A percentile compares a stretch with the other conserved stretches of the same genome.
Conservation (phyloP, 2,888 invertebrate species). For the Rhabditoides inermis region DNA sequence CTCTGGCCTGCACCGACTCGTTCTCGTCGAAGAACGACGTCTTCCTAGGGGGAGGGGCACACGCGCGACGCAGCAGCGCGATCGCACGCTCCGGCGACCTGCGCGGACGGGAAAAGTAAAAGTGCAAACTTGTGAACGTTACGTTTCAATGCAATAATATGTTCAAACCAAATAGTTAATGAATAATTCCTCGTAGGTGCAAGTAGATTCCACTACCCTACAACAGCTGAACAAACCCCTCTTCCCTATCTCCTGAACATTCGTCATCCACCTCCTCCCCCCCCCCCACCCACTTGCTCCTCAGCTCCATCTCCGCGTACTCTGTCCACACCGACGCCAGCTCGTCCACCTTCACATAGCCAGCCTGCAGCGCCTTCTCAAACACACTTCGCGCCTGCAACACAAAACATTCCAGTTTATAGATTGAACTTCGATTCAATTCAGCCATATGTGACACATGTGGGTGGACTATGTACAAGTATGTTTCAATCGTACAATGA, state of each 20-base stretch:
- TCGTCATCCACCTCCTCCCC: no score
- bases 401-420: no score
- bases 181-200: background rate
- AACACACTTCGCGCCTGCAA: conserved; percentile 72
- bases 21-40: conserved; percentile 59
- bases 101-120: conserved; percentile 14
- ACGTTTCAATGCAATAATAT: background rate
- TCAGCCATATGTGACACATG: no score
- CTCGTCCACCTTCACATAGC: conserved; percentile 90
- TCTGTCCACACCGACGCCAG: conserved; percentile 96
- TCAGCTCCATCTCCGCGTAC: conserved; percentile 96
- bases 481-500: no score
- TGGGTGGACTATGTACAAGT: no score
- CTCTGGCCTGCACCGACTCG: conserved; percentile 84
- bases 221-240: conserved; percentile 1
- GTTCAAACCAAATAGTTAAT: background rate
- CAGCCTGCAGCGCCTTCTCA: conserved; percentile 74
- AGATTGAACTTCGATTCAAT: no score
- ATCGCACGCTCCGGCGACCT: conserved; percentile 78
- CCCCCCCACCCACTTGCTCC: no score
- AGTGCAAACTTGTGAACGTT: background rate
- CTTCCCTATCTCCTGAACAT: no score
- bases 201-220: no score
- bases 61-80: conserved; percentile 84
- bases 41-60: conserved; percentile 79